Conservation (phyloP, 2,888 invertebrate genomes). For the Minunthozetes semirufus region DNA sequence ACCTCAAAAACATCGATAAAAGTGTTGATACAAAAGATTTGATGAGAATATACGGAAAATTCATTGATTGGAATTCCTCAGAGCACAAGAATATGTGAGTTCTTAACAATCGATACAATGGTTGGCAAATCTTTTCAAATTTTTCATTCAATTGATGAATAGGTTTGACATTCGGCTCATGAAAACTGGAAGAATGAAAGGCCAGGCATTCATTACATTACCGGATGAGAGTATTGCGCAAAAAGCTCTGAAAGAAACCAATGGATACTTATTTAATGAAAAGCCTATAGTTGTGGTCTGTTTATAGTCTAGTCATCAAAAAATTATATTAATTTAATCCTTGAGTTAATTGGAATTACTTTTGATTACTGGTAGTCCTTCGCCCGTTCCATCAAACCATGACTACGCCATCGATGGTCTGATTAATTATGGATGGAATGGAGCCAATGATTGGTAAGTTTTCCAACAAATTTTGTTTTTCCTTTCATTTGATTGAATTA, state of each 20-base stretch:
- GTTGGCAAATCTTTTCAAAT: neutral
- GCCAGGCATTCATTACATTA: constrained; percentile 84
- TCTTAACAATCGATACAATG: neutral
- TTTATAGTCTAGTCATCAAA: no score
- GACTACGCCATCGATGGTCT: neutral
- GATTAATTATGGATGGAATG: no score
- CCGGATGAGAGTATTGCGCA: constrained; percentile 63
- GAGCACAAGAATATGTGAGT: constrained; percentile 41
- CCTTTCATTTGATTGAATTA: neutral
- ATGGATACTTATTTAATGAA: constrained; percentile 75
- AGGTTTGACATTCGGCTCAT: constrained; percentile 68
- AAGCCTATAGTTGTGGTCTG: constrained; percentile 82
- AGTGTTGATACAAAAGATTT: constrained; percentile 58
- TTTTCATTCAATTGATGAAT: constrained; percentile 47
- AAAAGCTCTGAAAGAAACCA: constrained; percentile 71
- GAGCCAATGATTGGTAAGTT: no score
- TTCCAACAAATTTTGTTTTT: neutral
- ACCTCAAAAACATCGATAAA: constrained; percentile 84
- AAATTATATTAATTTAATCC: no score
- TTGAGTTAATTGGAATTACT: no score
- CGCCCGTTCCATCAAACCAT: neutral
- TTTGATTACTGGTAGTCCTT: neutral
- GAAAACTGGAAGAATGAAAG: constrained; percentile 94
- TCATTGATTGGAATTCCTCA: constrained; percentile 30
- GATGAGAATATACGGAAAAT: constrained; percentile 37